Evolutionary conservation across 2,888 invertebrate genomes (phyloP).

Genomic region (Seladonia tumulorum): DNA sequence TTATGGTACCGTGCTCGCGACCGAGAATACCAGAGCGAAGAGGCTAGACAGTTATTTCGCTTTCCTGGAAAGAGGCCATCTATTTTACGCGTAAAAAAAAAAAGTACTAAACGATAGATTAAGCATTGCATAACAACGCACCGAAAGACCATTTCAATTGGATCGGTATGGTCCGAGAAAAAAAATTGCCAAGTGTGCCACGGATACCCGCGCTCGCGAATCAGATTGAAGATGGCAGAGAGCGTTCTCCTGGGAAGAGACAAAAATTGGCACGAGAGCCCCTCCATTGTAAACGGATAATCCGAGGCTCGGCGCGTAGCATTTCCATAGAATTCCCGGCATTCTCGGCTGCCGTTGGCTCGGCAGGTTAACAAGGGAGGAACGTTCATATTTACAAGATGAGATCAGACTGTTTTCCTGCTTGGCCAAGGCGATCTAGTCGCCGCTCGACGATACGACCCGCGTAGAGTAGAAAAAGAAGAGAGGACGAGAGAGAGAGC

Average conservation of each 20-base stretch:
- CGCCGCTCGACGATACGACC: slow-evolving; percentile 49
- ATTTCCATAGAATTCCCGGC: slow-evolving; percentile 55
- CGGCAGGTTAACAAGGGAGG: slow-evolving; percentile 38
- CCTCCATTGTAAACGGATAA: slow-evolving; percentile 18
- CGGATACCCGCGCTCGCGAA: neutral
- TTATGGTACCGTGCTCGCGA: too few relatives aligned
- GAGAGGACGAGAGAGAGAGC: slow-evolving; percentile 29
- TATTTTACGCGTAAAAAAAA: too few relatives aligned
- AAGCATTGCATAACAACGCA: too few relatives aligned
- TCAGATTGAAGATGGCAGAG: neutral
- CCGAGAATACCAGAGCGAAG: too few relatives aligned
- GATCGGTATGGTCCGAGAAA: neutral
- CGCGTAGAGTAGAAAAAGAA: slow-evolving; percentile 25
- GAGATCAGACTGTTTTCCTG: slow-evolving; percentile 76
- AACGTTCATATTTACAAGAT: slow-evolving; percentile 73
- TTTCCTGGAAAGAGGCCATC: too few relatives aligned
- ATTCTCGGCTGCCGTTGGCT: slow-evolving; percentile 30
- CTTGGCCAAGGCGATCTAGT: slow-evolving; percentile 74
- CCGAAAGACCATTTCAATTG: neutral
- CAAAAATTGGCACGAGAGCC: neutral
- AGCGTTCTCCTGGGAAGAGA: neutral
- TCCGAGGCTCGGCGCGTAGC: slow-evolving; percentile 24
- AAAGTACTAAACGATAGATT: too few relatives aligned
- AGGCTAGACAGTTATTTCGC: too few relatives aligned
- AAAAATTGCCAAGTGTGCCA: neutral